A percentile compares a stretch with the other conserved stretches of the same genome.
Evolutionary conservation across 2,888 invertebrate genomes (phyloP).

Genomic region (Ephialtes manifestator): DNA sequence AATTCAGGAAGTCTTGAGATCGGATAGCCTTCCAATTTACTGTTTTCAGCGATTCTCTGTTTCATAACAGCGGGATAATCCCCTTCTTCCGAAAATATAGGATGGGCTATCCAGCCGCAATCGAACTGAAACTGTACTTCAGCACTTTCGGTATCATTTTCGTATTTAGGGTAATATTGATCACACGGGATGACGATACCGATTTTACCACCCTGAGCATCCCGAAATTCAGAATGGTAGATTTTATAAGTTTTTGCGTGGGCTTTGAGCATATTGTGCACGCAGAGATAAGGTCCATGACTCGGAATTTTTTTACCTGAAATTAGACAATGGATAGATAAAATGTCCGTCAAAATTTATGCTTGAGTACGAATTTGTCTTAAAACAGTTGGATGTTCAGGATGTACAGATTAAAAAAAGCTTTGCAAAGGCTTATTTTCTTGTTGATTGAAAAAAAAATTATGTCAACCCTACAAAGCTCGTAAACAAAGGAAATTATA

Average conservation of each 20-base stretch:
- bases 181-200: conserved; percentile 71
- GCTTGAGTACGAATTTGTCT: background rate
- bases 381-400: no score
- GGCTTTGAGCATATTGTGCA: conserved; percentile 91
- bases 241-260: conserved; percentile 91
- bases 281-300: conserved; percentile 90
- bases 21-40: conserved; percentile 84
- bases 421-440: no score
- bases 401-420: no score
- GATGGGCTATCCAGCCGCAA: conserved; percentile 86
- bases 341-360: background rate
- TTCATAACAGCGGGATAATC: conserved; percentile 87
- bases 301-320: conserved; percentile 85
- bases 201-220: conserved; percentile 87
- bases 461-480: no score
- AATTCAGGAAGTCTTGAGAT: conserved; percentile 86
- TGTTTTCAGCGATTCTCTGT: conserved; percentile 84
- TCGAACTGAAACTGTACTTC: conserved; percentile 82
- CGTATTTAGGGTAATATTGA: conserved; percentile 67
- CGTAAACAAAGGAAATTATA: background rate
- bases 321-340: background rate
- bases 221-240: conserved; percentile 88
- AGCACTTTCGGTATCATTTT: conserved; percentile 63
- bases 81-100: conserved; percentile 86
- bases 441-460: no score